These are phyloP conservation scores for Metopia argyrocephala DNA, from an alignment of 2,888 invertebrate species.

Conservation along the genomic window DNA sequence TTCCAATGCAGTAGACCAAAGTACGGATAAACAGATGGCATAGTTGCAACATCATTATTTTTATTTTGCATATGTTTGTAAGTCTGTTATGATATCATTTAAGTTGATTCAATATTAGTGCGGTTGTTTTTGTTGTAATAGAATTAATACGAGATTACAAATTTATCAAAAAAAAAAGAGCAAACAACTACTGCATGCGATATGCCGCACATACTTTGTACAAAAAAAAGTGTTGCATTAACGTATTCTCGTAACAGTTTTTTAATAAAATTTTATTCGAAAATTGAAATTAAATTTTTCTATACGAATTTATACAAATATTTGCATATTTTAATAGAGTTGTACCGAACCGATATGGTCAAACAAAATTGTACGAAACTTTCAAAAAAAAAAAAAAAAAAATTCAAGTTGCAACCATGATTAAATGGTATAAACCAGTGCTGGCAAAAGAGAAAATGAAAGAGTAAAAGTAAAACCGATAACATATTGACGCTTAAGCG, in stretches of 20 bases:
- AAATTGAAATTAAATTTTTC: too few species aligned
- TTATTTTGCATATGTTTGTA: neutral
- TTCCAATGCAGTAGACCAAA: conserved; percentile 4
- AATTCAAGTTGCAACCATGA: too few species aligned
- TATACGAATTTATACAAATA: too few species aligned
- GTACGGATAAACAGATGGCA: neutral
- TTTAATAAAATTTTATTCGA: neutral
- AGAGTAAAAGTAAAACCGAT: too few species aligned
- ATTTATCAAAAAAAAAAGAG: neutral
- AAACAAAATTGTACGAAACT: too few species aligned
- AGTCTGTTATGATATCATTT: conserved; percentile 23
- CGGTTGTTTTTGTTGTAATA: neutral
- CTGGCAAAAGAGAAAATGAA: too few species aligned
- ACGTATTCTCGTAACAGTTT: conserved; percentile 10
- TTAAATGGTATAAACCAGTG: too few species aligned
- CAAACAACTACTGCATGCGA: conserved; percentile 15
- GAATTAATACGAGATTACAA: conserved; percentile 54
- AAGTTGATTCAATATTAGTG: neutral
- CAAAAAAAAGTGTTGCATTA: conserved; percentile 23
- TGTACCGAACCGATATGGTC: too few species aligned
- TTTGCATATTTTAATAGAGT: too few species aligned
- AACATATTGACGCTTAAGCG: too few species aligned
- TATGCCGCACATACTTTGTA: neutral
- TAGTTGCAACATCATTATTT: neutral
- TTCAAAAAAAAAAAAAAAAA: too few species aligned